phyloP scores from a whole-genome alignment of 2,888 invertebrate genomes.

The Rhamphomyia laevipes region DNA sequence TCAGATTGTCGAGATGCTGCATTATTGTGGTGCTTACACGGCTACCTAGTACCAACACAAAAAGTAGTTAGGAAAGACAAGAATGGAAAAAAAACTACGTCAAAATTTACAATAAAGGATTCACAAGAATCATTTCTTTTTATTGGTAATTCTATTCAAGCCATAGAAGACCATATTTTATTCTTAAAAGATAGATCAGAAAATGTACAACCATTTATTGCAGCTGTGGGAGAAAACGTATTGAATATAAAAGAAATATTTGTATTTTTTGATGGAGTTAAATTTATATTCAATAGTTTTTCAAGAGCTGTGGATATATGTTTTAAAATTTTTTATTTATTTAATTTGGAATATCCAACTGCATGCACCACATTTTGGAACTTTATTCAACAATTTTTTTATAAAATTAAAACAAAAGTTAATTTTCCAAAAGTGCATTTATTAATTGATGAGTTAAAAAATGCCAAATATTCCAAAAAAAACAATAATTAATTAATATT shows the following conservation, averaged over 20 bases:
- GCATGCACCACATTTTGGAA: background rate
- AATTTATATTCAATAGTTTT: background rate
- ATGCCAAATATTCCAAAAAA: too few relatives aligned
- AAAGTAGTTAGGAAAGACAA: background rate
- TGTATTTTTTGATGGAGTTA: background rate
- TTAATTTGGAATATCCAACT: constrained; percentile 2
- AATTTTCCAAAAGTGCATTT: background rate
- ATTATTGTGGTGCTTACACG: constrained; percentile 3
- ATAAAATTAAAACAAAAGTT: background rate
- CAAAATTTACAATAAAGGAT: background rate
- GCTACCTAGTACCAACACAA: constrained; percentile 4
- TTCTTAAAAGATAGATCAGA: background rate
- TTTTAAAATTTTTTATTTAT: background rate
- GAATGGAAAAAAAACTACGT: background rate
- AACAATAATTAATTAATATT: too few relatives aligned
- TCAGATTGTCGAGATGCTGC: background rate
- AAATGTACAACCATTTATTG: constrained; percentile 2
- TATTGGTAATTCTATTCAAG: background rate
- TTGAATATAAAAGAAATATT: background rate
- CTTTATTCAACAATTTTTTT: constrained; percentile 1
- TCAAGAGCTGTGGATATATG: too few relatives aligned
- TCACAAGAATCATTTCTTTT: background rate
- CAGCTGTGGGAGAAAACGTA: background rate
- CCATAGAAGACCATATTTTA: background rate
- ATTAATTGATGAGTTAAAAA: too few relatives aligned